Base-by-base conservation (phyloP, 2,797 vertebrate species). In the Atherinosoma microstoma region DNA sequence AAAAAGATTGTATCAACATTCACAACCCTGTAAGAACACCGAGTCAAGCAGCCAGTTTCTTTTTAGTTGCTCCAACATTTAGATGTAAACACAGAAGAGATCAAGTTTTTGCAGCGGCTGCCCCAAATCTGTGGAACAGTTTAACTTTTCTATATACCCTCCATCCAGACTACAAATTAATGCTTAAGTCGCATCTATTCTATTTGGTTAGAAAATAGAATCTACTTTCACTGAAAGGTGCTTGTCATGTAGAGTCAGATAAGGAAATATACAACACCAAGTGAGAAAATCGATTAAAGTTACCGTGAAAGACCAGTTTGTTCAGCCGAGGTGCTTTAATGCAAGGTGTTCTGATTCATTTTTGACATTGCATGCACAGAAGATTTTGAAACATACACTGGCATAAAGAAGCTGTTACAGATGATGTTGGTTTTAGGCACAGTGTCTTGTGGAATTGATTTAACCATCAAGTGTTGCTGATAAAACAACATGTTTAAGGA, bases 261-360 rank as follows among this genome's bases (percentile, higher is more conserved):
- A 68, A 81, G 45, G 73, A 51, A 75, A 68, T 58, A 56, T 73
- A 45, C 18, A 58, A 29, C 59, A 29, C 4, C 2, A 42, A 49
- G 36, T 53, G 24, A 64, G 58, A 35, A 67, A 42, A 64, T 80
- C 67, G 40, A 58, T 61, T 64, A 22, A 36, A 64, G 13, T 49
- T 65, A 65, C 27, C 16, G 6, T 65, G 64, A 32, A 54, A 65
- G 59, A 49, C 57, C 67, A 45, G 61, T 67, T 81, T 64, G 57
- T 68, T 76, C 60, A 64, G 49, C 57, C 6, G 9, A 38, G 36
- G 35, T 73, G 66, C 47, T 69, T 64, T 0, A 13, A 40, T 60
- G 30, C 20, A 71, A 67, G 24, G 22, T 71, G 45, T 38, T 58
- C 24, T 64, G 45, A 76, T 76, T 79, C 3, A 69, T 73, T 67